These are phyloP conservation scores for Tinea semifulvella DNA, from an alignment of 2,888 invertebrate species.

Conservation along the genomic window DNA sequence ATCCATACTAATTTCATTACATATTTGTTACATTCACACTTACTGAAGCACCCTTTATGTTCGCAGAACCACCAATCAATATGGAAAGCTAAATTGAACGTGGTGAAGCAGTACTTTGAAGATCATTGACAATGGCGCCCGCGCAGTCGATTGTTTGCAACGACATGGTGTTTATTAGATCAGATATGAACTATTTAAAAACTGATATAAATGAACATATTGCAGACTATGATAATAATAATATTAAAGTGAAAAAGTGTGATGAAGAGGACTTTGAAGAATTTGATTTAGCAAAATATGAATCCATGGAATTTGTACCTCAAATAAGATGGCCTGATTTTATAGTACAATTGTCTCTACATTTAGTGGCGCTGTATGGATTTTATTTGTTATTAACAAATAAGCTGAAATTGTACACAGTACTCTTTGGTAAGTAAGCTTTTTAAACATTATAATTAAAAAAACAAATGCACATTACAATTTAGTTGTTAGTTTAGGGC, in stretches of 20 bases:
- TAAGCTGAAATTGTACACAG: constrained; percentile 67
- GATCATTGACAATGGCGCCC: constrained; percentile 33
- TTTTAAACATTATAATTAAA: neutral
- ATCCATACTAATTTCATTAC: no score
- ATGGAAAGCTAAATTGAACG: constrained; percentile 2
- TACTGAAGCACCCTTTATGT: neutral
- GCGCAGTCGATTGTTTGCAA: constrained; percentile 37
- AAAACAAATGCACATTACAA: neutral
- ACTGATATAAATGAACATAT: constrained; percentile 25
- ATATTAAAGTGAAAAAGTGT: constrained; percentile 19
- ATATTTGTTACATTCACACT: neutral
- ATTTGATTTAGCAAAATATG: constrained; percentile 48
- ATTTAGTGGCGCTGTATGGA: constrained; percentile 75
- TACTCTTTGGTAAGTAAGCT: constrained; percentile 75
- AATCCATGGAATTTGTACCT: constrained; percentile 64
- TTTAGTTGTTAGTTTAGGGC: neutral
- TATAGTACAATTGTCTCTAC: constrained; percentile 73
- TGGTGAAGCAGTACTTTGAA: neutral
- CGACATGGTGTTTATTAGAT: constrained; percentile 30
- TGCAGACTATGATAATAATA: constrained; percentile 34
- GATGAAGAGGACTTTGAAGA: constrained; percentile 26
- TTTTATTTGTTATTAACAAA: constrained; percentile 69
- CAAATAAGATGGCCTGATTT: constrained; percentile 78
- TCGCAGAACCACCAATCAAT: constrained; percentile 3
- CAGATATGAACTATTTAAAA: constrained; percentile 15